These are phyloP conservation scores for Achroia grisella DNA, from an alignment of 1,140 invertebrate genomes.

Conservation along the genomic window DNA sequence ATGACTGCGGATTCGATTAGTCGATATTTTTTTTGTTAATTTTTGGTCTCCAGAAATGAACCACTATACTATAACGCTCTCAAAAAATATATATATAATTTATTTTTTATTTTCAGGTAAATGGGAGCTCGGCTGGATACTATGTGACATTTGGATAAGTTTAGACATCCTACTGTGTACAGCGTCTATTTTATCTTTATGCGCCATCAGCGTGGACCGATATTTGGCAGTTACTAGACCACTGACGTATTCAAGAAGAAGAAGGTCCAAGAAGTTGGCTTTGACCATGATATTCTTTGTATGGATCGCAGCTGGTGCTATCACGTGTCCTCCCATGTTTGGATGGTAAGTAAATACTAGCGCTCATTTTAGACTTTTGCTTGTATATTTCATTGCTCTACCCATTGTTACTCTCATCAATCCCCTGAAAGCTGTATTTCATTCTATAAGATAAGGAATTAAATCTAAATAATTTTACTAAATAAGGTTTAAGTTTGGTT, in stretches of 20 bases:
- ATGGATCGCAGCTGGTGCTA: constrained; percentile 86
- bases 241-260: constrained; percentile 84
- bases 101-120: constrained; percentile 68
- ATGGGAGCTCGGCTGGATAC: constrained; percentile 85
- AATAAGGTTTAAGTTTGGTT: too few relatives aligned
- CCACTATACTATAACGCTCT: too few relatives aligned
- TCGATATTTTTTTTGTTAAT: too few relatives aligned
- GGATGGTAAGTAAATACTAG: constrained; percentile 77
- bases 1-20: too few relatives aligned
- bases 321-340: constrained; percentile 89
- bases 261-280: constrained; percentile 85
- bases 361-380: too few relatives aligned
- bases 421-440: too few relatives aligned
- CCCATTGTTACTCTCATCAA: too few relatives aligned
- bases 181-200: constrained; percentile 85
- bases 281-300: constrained; percentile 87
- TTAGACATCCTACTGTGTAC: constrained; percentile 95
- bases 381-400: too few relatives aligned
- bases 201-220: constrained; percentile 89
- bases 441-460: too few relatives aligned
- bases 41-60: too few relatives aligned
- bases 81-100: not conserved
- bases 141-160: constrained; percentile 94
- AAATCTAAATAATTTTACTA: too few relatives aligned
- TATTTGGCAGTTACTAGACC: constrained; percentile 92